Base-by-base conservation (phyloP, 2,888 invertebrate genomes). In the Scrobipalpa costella region DNA sequence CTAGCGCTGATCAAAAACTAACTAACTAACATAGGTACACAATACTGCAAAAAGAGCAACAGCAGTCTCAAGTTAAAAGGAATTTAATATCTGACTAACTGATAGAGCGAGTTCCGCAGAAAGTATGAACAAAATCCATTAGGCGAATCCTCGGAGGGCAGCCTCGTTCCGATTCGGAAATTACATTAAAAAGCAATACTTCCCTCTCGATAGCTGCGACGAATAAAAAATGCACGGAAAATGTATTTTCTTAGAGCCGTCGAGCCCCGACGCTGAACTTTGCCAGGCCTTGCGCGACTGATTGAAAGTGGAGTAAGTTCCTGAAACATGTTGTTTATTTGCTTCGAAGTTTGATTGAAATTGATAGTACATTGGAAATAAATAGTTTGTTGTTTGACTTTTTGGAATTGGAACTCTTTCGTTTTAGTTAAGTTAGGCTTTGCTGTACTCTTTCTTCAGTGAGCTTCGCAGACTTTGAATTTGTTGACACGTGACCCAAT, bases 141-240 rank as follows among this genome's bases (percentile, higher is more conserved):
- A 87, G 81, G 71, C 71, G 76, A 78, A 74, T 86, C 88, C 86
- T 88, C 67, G 67, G 74, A 82, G 85, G 65, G 70, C 67, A 74
- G 68, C 73, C 75, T 73, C 82, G 55, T 85, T 83, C 85, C 88
- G 85, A 83, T 87, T 86, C 84, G 88, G 88, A 90, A 88, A 90
- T 90, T 87, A 86, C 84, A 84, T 90, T 89, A 89, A 88, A 86
- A 86, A 81, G 83, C 85, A 84, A 88, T 88, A 89, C 87, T 85
- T 86, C 77, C 81, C 73, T 71, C 75, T 74, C 82, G 79, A 81
- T 85, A 85, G 79, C 81, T 81, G 57, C 38, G 44, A 34, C 34
- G 78, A 78, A 77, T 72, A 74, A 78, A 78, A 79, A 82, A 82
- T 77, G 75, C 74, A 72, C 71, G 72, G 73, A 73, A 74, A 76